phyloP scores from a whole-genome alignment of 2,888 invertebrate genomes.

The Xiphydria camelus region DNA sequence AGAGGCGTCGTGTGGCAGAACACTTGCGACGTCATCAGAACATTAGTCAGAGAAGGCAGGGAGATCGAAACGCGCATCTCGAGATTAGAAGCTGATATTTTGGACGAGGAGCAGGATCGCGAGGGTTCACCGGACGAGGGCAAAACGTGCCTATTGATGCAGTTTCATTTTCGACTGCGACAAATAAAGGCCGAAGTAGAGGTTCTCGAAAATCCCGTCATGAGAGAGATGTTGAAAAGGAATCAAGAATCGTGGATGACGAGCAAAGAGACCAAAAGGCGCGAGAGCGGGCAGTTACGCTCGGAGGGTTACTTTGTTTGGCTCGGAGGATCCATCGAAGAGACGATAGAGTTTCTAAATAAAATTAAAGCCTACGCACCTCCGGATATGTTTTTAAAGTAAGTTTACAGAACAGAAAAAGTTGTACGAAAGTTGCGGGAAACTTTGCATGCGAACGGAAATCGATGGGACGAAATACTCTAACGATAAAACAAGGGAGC shows the following conservation, averaged over 20 bases:
- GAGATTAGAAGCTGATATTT: slow-evolving; percentile 55
- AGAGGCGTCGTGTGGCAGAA: slow-evolving; percentile 60
- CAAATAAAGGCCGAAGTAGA: slow-evolving; percentile 66
- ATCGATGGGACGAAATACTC: too few species aligned
- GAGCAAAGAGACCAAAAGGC: slow-evolving; percentile 29
- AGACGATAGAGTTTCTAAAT: slow-evolving; percentile 58
- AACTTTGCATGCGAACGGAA: slow-evolving; percentile 17
- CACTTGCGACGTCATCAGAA: slow-evolving; percentile 60
- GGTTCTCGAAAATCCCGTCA: slow-evolving; percentile 64
- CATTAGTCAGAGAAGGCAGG: slow-evolving; percentile 61
- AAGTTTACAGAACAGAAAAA: slow-evolving; percentile 50
- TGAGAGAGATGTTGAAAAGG: slow-evolving; percentile 58
- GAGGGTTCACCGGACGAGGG: slow-evolving; percentile 41
- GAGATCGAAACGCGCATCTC: slow-evolving; percentile 61
- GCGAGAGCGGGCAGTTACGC: slow-evolving; percentile 32
- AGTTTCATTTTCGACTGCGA: slow-evolving; percentile 62
- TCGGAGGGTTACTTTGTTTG: slow-evolving; percentile 57
- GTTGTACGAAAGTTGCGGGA: slow-evolving; percentile 1
- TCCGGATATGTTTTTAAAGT: slow-evolving; percentile 54
- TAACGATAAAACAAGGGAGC: too few species aligned
- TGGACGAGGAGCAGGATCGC: slow-evolving; percentile 36
- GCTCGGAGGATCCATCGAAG: slow-evolving; percentile 55
- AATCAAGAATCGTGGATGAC: slow-evolving; percentile 37
- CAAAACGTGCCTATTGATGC: slow-evolving; percentile 60
- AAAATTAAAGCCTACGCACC: slow-evolving; percentile 55